phyloP scores from a whole-genome alignment of 2,797 vertebrate species.

The Poecilia velifera region DNA sequence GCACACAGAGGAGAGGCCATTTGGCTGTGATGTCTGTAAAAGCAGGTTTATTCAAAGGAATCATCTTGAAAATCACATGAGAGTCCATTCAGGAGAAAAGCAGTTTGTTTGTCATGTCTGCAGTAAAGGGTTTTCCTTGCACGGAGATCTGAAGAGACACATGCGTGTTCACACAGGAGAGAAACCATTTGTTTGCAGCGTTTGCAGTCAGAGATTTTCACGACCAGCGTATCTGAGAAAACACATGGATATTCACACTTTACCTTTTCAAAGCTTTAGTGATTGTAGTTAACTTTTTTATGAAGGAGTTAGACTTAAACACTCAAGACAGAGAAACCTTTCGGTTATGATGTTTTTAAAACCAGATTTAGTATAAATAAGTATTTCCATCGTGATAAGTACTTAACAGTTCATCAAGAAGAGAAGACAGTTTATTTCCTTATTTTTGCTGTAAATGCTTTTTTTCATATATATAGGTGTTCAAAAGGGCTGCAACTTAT shows the following conservation, averaged over 20 bases:
- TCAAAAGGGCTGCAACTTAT: neutral
- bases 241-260: conserved; percentile 5
- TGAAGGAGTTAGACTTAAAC: neutral
- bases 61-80: conserved; percentile 1
- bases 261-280: neutral
- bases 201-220: neutral
- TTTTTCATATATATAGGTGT: too few relatives aligned
- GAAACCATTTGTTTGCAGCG: neutral
- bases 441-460: neutral
- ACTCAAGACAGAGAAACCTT: neutral
- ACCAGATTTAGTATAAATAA: neutral
- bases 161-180: conserved; percentile 2
- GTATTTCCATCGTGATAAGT: neutral
- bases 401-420: neutral
- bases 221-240: conserved; percentile 5
- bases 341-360: neutral
- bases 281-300: neutral
- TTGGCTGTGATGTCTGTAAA: conserved; percentile 2
- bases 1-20: neutral
- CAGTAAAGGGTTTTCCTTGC: neutral
- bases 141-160: neutral
- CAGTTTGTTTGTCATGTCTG: neutral
- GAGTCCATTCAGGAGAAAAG: neutral
- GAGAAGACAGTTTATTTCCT: neutral
- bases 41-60: conserved; percentile 7